Evolutionary conservation across 2,888 invertebrate genomes (phyloP).

Genomic region (Brachyopa scutellaris): DNA sequence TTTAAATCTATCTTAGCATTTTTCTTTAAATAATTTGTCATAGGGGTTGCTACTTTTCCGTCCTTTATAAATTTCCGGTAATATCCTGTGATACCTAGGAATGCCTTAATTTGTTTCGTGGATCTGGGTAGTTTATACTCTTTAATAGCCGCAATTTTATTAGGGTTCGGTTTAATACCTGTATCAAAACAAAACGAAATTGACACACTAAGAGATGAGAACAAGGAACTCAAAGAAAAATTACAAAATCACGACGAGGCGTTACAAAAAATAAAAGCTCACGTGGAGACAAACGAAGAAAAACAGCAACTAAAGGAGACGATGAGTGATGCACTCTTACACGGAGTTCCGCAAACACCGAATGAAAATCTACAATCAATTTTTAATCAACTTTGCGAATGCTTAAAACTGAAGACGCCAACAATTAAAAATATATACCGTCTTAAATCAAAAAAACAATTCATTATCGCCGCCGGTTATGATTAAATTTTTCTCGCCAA

Average conservation of each 20-base stretch:
- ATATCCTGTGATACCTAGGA: too few species aligned
- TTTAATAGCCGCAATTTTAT: too few species aligned
- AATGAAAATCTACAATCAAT: not conserved
- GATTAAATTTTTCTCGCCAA: slow-evolving; percentile 1
- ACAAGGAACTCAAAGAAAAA: not conserved
- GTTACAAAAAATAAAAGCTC: not conserved
- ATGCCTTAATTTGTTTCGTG: too few species aligned
- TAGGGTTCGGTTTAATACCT: too few species aligned
- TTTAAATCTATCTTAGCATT: too few species aligned
- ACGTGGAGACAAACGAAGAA: not conserved
- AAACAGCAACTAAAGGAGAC: too few species aligned
- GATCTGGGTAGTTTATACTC: too few species aligned
- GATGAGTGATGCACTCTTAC: not conserved
- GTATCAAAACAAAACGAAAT: too few species aligned
- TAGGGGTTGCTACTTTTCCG: too few species aligned
- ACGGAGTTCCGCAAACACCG: not conserved
- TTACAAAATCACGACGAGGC: not conserved
- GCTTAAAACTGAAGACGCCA: not conserved
- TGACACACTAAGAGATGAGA: too few species aligned
- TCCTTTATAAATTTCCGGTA: too few species aligned
- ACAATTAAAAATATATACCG: slow-evolving; percentile 1
- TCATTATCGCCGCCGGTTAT: not conserved
- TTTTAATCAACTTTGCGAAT: not conserved
- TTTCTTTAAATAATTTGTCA: too few species aligned
- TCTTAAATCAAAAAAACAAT: not conserved